Evolutionary conservation across 2,888 invertebrate genomes (phyloP).

Genomic region (Oxycera nigricornis): DNA sequence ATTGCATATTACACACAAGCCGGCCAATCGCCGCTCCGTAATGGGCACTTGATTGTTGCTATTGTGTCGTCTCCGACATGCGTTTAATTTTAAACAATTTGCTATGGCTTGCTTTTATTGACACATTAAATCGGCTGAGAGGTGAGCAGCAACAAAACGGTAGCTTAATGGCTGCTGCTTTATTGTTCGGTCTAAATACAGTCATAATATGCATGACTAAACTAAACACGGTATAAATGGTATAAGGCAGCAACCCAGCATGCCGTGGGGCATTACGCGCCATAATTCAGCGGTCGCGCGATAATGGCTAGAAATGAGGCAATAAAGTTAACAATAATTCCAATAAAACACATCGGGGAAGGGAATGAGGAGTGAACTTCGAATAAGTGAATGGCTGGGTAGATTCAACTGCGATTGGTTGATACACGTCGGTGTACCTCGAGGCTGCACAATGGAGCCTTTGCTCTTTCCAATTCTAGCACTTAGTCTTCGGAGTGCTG

Average conservation of each 20-base stretch:
- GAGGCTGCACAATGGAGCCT: background rate
- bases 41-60: slow-evolving; percentile 5
- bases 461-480: background rate
- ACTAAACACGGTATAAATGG: background rate
- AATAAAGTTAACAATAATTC: slow-evolving; percentile 30
- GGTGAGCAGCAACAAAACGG: slow-evolving; percentile 1
- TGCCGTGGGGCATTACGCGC: slow-evolving; percentile 4
- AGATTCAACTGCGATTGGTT: background rate
- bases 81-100: slow-evolving; percentile 45
- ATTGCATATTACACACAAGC: slow-evolving; percentile 14
- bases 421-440: background rate
- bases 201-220: slow-evolving; percentile 30
- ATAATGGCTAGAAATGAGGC: slow-evolving; percentile 31
- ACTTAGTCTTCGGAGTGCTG: background rate
- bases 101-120: slow-evolving; percentile 39
- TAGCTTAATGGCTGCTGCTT: slow-evolving; percentile 13
- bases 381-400: background rate
- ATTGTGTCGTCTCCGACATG: slow-evolving; percentile 26
- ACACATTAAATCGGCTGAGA: slow-evolving; percentile 27
- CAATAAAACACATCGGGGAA: slow-evolving; percentile 19
- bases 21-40: slow-evolving; percentile 1
- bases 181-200: slow-evolving; percentile 24
- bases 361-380: background rate
- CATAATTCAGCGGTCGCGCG: background rate
- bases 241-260: slow-evolving; percentile 7